A percentile compares a stretch with the other conserved stretches of the same genome.
These are phyloP conservation scores for Aleiodes testaceus DNA, from an alignment of 2,888 invertebrate genomes.

Conservation along the genomic window DNA sequence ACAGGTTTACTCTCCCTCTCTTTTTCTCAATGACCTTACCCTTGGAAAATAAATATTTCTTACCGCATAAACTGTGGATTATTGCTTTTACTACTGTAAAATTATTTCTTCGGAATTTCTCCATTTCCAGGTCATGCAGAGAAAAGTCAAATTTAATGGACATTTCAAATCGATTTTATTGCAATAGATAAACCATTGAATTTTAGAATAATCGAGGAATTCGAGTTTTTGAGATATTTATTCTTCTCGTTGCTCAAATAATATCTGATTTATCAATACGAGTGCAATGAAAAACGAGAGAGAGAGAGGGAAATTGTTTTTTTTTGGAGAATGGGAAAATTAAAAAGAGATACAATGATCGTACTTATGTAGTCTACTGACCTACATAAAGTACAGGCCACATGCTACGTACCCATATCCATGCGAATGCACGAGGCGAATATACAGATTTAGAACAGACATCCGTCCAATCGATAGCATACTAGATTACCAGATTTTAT, in stretches of 20 bases:
- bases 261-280: no score
- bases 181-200: constrained; percentile 51
- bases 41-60: constrained; percentile 61
- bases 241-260: no score
- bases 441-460: constrained; percentile 67
- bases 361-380: constrained; percentile 67
- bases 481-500: constrained; percentile 61
- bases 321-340: no score
- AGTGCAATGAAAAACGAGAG: constrained; percentile 39
- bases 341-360: neutral
- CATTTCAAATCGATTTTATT: constrained; percentile 15
- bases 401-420: constrained; percentile 58
- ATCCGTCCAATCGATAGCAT: constrained; percentile 67
- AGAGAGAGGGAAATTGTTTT: constrained; percentile 25
- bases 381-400: constrained; percentile 63
- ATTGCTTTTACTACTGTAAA: neutral
- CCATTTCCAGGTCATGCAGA: neutral
- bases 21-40: constrained; percentile 57
- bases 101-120: neutral
- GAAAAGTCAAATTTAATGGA: constrained; percentile 22
- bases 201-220: constrained; percentile 64
- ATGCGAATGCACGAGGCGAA: constrained; percentile 57
- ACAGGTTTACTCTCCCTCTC: neutral
- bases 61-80: constrained; percentile 56
- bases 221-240: constrained; percentile 51